Evolutionary conservation across 2,113 vertebrate species (phyloP).

Genomic region (Embiotoca jacksoni): DNA sequence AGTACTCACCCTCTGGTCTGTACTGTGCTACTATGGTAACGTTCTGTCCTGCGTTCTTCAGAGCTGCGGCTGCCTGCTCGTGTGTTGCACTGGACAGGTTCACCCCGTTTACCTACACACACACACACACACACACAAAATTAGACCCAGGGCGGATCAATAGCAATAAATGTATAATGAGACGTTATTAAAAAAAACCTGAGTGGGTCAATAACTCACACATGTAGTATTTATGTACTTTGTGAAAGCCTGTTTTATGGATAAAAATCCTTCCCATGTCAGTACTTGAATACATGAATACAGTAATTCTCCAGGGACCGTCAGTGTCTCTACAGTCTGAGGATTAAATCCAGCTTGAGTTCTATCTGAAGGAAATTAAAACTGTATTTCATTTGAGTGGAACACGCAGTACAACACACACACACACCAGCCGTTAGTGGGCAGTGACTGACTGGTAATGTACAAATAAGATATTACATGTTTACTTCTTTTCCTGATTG

Average conservation of each 20-base stretch:
- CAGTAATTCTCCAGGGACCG: constrained; percentile 18
- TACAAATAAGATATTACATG: not conserved
- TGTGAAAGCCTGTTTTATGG: constrained; percentile 5
- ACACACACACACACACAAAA: constrained; percentile 17
- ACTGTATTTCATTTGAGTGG: constrained; percentile 21
- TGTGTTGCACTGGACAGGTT: constrained; percentile 95
- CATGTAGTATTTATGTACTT: constrained; percentile 8
- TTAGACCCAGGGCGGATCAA: constrained; percentile 30
- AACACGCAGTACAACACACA: constrained; percentile 14
- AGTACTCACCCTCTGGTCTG: constrained; percentile 93
- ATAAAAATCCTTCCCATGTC: constrained; percentile 18
- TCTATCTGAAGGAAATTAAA: constrained; percentile 46
- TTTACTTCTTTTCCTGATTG: not conserved
- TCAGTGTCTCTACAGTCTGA: constrained; percentile 13
- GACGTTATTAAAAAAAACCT: not conserved
- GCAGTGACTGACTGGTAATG: not conserved
- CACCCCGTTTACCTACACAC: constrained; percentile 92
- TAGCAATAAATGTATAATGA: not conserved
- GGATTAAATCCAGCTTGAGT: constrained; percentile 25
- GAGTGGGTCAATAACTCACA: constrained; percentile 10
- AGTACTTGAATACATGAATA: constrained; percentile 23
- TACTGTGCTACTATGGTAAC: constrained; percentile 97
- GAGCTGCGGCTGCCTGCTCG: constrained; percentile 94
- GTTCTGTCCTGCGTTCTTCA: constrained; percentile 96
- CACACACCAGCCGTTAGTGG: not conserved